A percentile compares a stretch with the other conserved stretches of the same genome.
Evolutionary conservation across 1,140 invertebrate genomes (phyloP).

Genomic region (Pseudobourletiella spinata): DNA sequence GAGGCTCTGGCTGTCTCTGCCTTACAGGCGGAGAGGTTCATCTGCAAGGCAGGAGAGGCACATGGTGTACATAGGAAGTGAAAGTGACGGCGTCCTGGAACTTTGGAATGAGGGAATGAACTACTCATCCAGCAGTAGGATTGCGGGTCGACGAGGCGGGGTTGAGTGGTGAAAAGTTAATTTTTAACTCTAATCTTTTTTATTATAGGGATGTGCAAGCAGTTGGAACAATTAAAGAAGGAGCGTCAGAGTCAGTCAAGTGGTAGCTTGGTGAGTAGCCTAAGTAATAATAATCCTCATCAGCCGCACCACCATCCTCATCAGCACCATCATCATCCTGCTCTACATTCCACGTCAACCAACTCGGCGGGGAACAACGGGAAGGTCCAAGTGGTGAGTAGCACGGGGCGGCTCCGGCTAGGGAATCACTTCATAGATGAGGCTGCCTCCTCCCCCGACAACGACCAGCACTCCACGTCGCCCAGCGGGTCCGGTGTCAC

Average conservation of each 20-base stretch:
- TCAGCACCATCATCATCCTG: slow-evolving; percentile 33
- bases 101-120: not conserved
- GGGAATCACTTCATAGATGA: slow-evolving; percentile 28
- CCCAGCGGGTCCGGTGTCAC: slow-evolving; percentile 16
- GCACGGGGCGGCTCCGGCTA: slow-evolving; percentile 17
- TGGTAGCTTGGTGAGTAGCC: not conserved
- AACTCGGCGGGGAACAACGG: slow-evolving; percentile 28
- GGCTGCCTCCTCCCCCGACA: slow-evolving; percentile 11
- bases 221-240: slow-evolving; percentile 66
- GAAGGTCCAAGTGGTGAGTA: slow-evolving; percentile 19
- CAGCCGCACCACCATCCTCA: not conserved
- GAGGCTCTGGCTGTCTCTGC: too few species aligned
- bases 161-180: slow-evolving; percentile 18
- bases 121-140: not conserved
- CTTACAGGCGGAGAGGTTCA: too few species aligned
- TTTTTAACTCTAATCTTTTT: slow-evolving; percentile 1
- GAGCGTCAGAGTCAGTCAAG: slow-evolving; percentile 42
- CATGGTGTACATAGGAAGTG: not conserved
- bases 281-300: slow-evolving; percentile 9
- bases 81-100: not conserved
- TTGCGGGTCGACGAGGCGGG: not conserved
- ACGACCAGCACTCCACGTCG: slow-evolving; percentile 14
- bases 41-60: not conserved
- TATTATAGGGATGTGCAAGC: slow-evolving; percentile 59
- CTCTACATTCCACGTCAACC: slow-evolving; percentile 37